Percentiles rank a stretch among this genome's conserved stretches.
Evolutionary conservation across 2,888 invertebrate genomes (phyloP).

Genomic region (Hanleya hanleyi): DNA sequence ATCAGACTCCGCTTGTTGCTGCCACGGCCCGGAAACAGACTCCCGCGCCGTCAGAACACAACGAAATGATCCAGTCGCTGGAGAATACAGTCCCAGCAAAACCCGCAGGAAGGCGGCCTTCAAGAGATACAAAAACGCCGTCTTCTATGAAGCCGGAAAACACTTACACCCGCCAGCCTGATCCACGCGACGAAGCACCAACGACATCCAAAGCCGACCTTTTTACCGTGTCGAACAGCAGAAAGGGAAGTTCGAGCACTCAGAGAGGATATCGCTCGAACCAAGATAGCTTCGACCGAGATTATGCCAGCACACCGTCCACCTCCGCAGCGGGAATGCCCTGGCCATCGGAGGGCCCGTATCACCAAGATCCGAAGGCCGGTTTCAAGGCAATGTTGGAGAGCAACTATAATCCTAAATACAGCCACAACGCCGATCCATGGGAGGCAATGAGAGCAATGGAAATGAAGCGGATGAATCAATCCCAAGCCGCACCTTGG

Average conservation of each 20-base stretch:
- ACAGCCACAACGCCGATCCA: slow-evolving; percentile 8
- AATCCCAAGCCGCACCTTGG: not conserved
- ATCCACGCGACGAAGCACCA: not conserved
- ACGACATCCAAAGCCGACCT: not conserved
- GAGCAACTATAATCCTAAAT: not conserved
- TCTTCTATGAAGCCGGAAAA: not conserved
- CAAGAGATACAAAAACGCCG: not conserved
- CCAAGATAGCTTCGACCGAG: not conserved
- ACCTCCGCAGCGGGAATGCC: not conserved
- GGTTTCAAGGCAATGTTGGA: not conserved
- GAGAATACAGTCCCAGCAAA: too few species aligned
- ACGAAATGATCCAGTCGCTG: not conserved
- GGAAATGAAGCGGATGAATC: not conserved
- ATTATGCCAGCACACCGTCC: not conserved
- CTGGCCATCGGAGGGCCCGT: not conserved
- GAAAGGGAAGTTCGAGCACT: too few species aligned
- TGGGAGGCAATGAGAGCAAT: not conserved
- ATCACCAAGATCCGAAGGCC: not conserved
- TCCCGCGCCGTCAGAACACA: not conserved
- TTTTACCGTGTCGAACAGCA: slow-evolving; percentile 1
- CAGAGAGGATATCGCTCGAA: too few species aligned
- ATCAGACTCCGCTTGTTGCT: not conserved
- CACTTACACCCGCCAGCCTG: not conserved
- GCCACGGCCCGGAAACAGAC: slow-evolving; percentile 2
- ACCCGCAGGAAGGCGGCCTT: not conserved